Base-by-base conservation (phyloP, 64 coral and sea anemone genomes). In the Platygyra sinensis region DNA sequence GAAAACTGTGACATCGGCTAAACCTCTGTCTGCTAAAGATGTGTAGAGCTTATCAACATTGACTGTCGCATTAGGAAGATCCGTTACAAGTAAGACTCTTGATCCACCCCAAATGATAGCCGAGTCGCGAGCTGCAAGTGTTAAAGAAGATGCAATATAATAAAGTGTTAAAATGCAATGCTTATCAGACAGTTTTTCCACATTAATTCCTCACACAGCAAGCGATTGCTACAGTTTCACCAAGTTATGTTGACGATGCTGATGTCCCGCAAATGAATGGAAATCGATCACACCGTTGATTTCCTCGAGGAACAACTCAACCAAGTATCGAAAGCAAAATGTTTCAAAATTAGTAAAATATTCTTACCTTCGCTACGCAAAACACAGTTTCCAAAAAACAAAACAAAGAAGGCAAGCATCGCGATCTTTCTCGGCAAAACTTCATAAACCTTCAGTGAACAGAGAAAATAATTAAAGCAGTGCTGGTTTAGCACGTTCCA, bases 361-460 rank as follows among this genome's bases (percentile, higher is more conserved):
- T 85, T 69, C 81, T 52, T 71, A 85, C 81, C 81, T 85, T 50
- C 25, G 39, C 63, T 67, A 27, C 9, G 24, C 19, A 71, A 38
- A 46, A 71, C 63, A 72, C 81, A 10, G 39, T 52, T 9, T 85
- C 62, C 81, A 36, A 85, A 33, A 46, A 71, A 64, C 32, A 85
- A 51, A 71, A 49, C 62, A 20, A 71, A 71, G 32, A 17, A 28
- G 62, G 12, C 33, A 72, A 85, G 32, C 81, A 85, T 85, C 10
- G 62, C 71, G 11, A 71, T 71, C 18, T n/a, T 65, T 51, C 20
- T 69, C 62, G 31, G 8, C 60, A 17, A 65, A 32, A 65, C 28
- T 15, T 77, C 8, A 77, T 20, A 38, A 77, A n/a, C 25, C 65
- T 27, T 69, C 2, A n/a, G 2, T 69, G 9, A 20, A 24, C 39